Percentiles rank a stretch among this genome's conserved stretches.
These are phyloP conservation scores for Microplitis deprimator DNA, from an alignment of 2,888 invertebrate genomes.

Conservation along the genomic window DNA sequence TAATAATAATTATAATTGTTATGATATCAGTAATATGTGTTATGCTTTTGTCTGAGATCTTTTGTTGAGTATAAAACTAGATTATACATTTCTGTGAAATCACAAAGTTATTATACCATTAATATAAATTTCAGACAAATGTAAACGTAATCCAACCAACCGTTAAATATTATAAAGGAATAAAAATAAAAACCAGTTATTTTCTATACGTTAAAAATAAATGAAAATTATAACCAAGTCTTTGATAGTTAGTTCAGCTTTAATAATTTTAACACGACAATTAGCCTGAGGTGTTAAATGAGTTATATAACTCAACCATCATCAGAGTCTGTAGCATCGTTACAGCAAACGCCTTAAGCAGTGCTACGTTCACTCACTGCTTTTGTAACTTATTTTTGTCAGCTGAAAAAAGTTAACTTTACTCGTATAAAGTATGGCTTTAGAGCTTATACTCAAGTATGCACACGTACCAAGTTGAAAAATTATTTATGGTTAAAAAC, in stretches of 20 bases:
- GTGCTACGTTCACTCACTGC: neutral
- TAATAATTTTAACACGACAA: slow-evolving; percentile 30
- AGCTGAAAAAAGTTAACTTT: neutral
- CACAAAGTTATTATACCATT: neutral
- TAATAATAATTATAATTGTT: neutral
- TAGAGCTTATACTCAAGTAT: neutral
- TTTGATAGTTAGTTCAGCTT: slow-evolving; percentile 1
- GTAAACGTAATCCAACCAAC: neutral
- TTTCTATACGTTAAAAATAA: neutral
- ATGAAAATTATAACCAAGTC: neutral
- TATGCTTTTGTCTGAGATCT: neutral
- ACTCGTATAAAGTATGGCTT: neutral
- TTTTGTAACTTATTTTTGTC: neutral
- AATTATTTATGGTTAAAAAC: neutral
- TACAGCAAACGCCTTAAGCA: neutral
- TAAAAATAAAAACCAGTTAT: neutral
- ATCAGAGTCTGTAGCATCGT: no score
- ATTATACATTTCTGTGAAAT: neutral
- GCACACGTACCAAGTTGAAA: neutral
- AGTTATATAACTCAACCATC: slow-evolving; percentile 12
- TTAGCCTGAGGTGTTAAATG: slow-evolving; percentile 28
- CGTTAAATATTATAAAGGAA: neutral
- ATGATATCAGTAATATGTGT: neutral
- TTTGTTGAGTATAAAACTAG: neutral
- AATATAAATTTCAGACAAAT: neutral